Conservation (phyloP, 2,113 vertebrate genomes). For the Datnioides undecimradiatus region DNA sequence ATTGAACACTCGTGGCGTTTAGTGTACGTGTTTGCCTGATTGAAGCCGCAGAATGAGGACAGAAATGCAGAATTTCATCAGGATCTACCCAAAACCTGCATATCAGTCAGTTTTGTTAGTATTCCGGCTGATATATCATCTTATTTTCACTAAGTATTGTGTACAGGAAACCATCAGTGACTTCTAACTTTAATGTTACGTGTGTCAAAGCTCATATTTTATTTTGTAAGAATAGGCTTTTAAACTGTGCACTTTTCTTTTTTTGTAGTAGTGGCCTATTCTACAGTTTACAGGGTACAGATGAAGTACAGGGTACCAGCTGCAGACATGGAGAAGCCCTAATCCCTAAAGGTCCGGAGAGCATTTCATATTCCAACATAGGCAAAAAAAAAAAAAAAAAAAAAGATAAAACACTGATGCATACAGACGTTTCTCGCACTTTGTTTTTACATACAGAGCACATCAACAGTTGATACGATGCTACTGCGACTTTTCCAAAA, state of each 20-base stretch:
- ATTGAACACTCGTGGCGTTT: too few species aligned
- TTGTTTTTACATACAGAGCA: slow-evolving; percentile 4
- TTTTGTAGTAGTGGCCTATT: not conserved
- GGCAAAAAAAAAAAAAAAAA: too few species aligned
- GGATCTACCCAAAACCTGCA: not conserved
- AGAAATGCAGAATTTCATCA: not conserved
- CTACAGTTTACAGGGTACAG: slow-evolving; percentile 63
- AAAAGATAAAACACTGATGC: too few species aligned
- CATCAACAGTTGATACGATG: not conserved
- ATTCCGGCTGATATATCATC: not conserved
- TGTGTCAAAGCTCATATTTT: not conserved
- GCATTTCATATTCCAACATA: not conserved
- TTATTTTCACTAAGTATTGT: not conserved
- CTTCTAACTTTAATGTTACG: not conserved
- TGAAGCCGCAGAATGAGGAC: not conserved
- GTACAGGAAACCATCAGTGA: not conserved
- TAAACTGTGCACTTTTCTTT: slow-evolving; percentile 23
- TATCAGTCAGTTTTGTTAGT: not conserved
- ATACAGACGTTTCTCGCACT: not conserved
- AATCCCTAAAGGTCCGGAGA: slow-evolving; percentile 21
- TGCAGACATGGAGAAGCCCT: slow-evolving; percentile 12
- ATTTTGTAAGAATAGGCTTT: slow-evolving; percentile 9
- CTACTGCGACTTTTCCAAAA: not conserved
- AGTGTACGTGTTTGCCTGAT: not conserved
- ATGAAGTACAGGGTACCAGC: slow-evolving; percentile 59